Base-by-base conservation (phyloP, 2,113 vertebrate species). In the Protomyctophum bolini region DNA sequence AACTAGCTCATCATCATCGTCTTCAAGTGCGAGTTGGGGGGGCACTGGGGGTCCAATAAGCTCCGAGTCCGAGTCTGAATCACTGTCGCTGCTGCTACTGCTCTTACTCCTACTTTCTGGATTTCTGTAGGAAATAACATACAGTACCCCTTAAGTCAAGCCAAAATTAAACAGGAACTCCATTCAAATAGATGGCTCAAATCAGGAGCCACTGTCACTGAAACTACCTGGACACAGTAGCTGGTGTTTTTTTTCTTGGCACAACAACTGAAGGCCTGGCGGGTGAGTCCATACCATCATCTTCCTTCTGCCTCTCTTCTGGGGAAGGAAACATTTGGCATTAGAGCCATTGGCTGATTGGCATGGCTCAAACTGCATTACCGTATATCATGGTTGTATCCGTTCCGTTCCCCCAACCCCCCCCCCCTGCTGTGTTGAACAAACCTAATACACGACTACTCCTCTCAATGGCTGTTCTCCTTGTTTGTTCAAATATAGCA, bases 401-500 rank as follows among this genome's bases (percentile, higher is more conserved):
- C 1, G 33, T 41, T 41, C 5, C 33, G n/a, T 41, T 2, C 5
- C 33, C 33, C 33, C 3, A 4, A 4, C 33, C 47, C 21, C 21
- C 21, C 21, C 21, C 21, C 21, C 21, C 21, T 2, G 21, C 21
- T 21, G 21, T 2, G 52, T n/a, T 50, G 33, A 57, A 69, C 89
- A 90, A 78, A 98, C 97, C 97, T 10, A 97, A 78, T 2, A 92
- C 89, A 28, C 86, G 95, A 48, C 95, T 94, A 88, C 96, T 98
- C 80, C 97, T 95, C 84, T 98, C 97, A 58, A 97, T 95, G 0
- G 98, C 97, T 12, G 97, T 99, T 75, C 97, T 94, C 60, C 97
- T 93, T 1, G 98, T 99, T 83, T 97, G 95, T 72, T 99, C 98
- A 90, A 99, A 99, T 90, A 99, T 97, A 47, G 97, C 96, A 75